Percentiles rank a stretch among this genome's conserved stretches.
Conservation (phyloP, 2,797 vertebrate genomes). For the Neolamprologus multifasciatus region DNA sequence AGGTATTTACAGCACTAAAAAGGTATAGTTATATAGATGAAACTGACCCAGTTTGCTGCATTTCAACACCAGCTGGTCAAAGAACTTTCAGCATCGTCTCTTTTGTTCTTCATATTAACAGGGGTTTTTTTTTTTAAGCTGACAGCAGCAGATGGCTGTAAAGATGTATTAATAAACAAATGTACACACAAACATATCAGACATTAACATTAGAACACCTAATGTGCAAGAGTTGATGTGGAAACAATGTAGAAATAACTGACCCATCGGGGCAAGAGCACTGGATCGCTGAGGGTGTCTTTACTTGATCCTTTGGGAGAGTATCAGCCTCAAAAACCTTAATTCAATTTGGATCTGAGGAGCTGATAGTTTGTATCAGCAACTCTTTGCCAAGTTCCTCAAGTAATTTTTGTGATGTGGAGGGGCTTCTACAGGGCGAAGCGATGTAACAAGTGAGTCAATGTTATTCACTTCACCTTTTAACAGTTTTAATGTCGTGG, state of each 20-base stretch:
- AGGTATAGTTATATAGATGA: not conserved
- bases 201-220: not conserved
- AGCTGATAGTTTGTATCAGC: not conserved
- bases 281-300: not conserved
- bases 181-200: not conserved
- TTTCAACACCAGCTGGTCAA: not conserved
- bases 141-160: not conserved
- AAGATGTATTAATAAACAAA: not conserved
- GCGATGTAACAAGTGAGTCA: not conserved
- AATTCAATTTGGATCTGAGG: not conserved
- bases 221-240: not conserved
- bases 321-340: not conserved
- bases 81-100: not conserved
- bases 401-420: not conserved
- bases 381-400: not conserved
- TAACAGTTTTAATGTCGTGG: not conserved
- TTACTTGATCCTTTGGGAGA: not conserved
- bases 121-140: not conserved
- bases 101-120: not conserved
- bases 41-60: not conserved
- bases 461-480: not conserved
- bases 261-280: not conserved
- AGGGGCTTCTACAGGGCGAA: not conserved
- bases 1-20: not conserved
- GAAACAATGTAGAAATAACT: not conserved